phyloP scores from a whole-genome alignment of 2,797 vertebrate species.

The Lagodon rhomboides region DNA sequence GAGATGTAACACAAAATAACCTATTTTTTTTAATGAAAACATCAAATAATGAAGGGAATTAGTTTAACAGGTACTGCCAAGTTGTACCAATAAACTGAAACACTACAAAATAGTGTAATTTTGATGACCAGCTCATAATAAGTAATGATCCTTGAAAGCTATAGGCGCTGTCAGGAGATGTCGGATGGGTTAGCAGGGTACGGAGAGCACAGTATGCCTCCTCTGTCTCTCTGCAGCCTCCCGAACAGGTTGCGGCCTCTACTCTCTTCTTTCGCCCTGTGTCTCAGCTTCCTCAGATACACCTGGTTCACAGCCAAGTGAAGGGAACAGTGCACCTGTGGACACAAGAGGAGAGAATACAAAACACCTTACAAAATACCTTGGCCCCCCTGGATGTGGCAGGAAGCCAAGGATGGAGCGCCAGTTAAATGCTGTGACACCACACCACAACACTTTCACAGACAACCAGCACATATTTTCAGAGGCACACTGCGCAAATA shows the following conservation, averaged over 20 bases:
- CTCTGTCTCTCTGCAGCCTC: conserved; percentile 71
- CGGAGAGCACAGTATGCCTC: conserved; percentile 73
- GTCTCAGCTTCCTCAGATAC: conserved; percentile 73
- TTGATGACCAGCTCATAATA: conserved; percentile 7
- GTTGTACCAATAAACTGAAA: conserved; percentile 7
- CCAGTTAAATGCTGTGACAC: conserved; percentile 21
- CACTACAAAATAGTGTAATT: conserved; percentile 1
- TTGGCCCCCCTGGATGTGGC: conserved; percentile 52
- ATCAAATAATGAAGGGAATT: conserved; percentile 42
- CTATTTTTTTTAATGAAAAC: conserved; percentile 30
- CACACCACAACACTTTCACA: conserved; percentile 1
- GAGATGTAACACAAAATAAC: conserved; percentile 1
- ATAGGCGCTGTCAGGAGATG: conserved; percentile 40
- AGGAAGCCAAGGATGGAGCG: conserved; percentile 36
- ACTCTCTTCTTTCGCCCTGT: conserved; percentile 62
- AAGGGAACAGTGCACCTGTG: conserved; percentile 85
- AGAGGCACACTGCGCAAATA: conserved; percentile 46
- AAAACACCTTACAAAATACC: conserved; percentile 75
- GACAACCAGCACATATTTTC: conserved; percentile 37
- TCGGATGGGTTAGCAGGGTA: conserved; percentile 68
- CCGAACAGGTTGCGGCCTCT: conserved; percentile 70
- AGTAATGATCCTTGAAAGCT: neutral
- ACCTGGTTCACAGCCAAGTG: conserved; percentile 81
- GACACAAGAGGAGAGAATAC: conserved; percentile 74
- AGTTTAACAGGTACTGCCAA: neutral